Evolutionary conservation across 30 jellyfish, hydroid and myxozoan species (phyloP), one percentile per base, ranked within the genome.

Genomic region (Aurelia sp.): DNA sequence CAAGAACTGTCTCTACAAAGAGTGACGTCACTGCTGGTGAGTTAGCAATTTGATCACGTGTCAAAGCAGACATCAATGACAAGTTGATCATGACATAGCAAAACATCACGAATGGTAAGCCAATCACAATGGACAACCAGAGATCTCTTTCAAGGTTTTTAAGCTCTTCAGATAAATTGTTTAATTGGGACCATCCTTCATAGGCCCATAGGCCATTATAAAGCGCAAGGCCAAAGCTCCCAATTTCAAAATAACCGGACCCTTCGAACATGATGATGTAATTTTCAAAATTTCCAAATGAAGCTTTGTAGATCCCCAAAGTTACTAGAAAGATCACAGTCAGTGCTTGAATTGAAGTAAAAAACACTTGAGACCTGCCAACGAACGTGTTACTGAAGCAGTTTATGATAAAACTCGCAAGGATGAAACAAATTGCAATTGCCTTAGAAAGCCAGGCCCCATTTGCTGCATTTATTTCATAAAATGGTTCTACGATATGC

Each of bases 151-250:
- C 22, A 27, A 58, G 79, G 20, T 69, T 33, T 41, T 35, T 27
- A 3, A 69, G 21, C 48, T 69, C 79, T 33, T 69, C 79, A 3
- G 79, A 27, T 16, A 69, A n/a, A 13, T 35, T 37, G 84, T 53
- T n/a, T 3, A 55, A 40, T 0, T 15, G 12, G 21, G 71, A 72
- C 84, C 84, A 73, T 11, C 84, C 84, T 11, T 73, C 84, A 48
- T 44, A 73, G 33, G 71, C 84, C 84, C 84, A 73, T 11, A 73
- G 71, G 5, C 84, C 71, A 33, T 73, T 52, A 44, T 73, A 73
- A 13, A 73, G 19, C 17, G 84, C 84, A 10, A 73, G 66, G 22
- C 84, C 48, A 15, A 73, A 48, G 51, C 23, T 52, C 4, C 84
- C 57, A 11, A 21, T n/a, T 5, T 69, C 62, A 16, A 69, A 8